Percentiles rank a stretch among this genome's conserved stretches.
These are phyloP conservation scores for Nebria brevicollis DNA, from an alignment of 2,888 invertebrate species.

Conservation along the genomic window DNA sequence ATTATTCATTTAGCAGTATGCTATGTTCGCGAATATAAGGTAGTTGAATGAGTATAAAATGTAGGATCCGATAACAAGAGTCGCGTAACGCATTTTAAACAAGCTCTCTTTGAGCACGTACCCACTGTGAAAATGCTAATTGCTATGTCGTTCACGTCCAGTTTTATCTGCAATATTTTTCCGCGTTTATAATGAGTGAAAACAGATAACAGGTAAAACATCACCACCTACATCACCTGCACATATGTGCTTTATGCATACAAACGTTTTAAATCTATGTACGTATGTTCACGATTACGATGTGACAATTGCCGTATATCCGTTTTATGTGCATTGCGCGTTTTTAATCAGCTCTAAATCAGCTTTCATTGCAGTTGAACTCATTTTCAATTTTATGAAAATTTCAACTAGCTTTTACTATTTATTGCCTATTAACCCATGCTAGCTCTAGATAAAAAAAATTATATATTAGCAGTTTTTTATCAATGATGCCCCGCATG, in stretches of 20 bases:
- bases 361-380: background rate
- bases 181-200: slow-evolving; percentile 23
- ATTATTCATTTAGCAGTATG: slow-evolving; percentile 18
- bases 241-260: background rate
- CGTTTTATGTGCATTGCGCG: background rate
- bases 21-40: background rate
- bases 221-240: background rate
- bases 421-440: too few species aligned
- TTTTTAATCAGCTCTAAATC: background rate
- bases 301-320: slow-evolving; percentile 10
- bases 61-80: slow-evolving; percentile 5
- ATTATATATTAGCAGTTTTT: too few species aligned
- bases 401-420: too few species aligned
- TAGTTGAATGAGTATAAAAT: background rate
- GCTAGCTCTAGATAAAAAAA: too few species aligned
- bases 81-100: slow-evolving; percentile 18
- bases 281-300: background rate
- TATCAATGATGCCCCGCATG: too few species aligned
- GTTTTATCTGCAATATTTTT: slow-evolving; percentile 33
- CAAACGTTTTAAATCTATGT: background rate
- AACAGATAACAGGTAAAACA: slow-evolving; percentile 30
- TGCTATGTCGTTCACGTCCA: slow-evolving; percentile 21
- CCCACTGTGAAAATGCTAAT: slow-evolving; percentile 23
- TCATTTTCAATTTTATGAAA: background rate
- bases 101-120: slow-evolving; percentile 22